Base-by-base conservation (phyloP, 1,140 invertebrate species). In the Drosophila paulistorum region DNA sequence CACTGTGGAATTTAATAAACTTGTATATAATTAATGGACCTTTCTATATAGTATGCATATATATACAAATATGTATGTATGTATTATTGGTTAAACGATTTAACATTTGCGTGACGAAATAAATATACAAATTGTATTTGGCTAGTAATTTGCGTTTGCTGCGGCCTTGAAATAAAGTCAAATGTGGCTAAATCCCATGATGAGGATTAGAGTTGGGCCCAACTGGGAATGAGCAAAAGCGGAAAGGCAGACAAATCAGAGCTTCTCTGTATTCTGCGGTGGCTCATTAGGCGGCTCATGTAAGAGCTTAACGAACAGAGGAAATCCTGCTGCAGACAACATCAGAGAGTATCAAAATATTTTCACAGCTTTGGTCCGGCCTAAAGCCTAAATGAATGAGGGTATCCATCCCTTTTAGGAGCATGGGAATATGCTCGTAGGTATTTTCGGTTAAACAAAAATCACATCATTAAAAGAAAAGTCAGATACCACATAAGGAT, bases 51-150 rank as follows among this genome's bases (percentile, higher is more conserved):
- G 17, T 11, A 51, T 23, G 20, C 7, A 10, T 5, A 20, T 17
- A 3, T 11, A 37, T 37, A 9, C 20, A 58, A 14, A 58, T 37
- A 58, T 30, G 4, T 6, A 30, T 30, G 4, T 30, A 30, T 30
- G 6, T 30, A 30, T 33, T 65, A 69, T 73, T 33, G 55, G 30
- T 55, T 63, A 69, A 20, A 23, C 48, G 14, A 35, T 65, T 45
- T 65, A 26, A 39, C 54, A 55, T 35, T 73, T 68, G 74, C 70
- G 74, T 76, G 74, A 73, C 69, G 68, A 13, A 68, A 48, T 20
- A 6, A 48, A 33, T 3, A 23, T 10, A 51, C 45, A 51, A 51
- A 51, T 51, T 51, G 20, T 72, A 71, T 67, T 72, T 63, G 54
- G 54, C 62, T 42, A 26, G 35, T 48, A 67, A 74, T 77, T 74